These are phyloP conservation scores for Coracias cyanogaster DNA, from an alignment of 2,797 vertebrate species.

Conservation along the genomic window DNA sequence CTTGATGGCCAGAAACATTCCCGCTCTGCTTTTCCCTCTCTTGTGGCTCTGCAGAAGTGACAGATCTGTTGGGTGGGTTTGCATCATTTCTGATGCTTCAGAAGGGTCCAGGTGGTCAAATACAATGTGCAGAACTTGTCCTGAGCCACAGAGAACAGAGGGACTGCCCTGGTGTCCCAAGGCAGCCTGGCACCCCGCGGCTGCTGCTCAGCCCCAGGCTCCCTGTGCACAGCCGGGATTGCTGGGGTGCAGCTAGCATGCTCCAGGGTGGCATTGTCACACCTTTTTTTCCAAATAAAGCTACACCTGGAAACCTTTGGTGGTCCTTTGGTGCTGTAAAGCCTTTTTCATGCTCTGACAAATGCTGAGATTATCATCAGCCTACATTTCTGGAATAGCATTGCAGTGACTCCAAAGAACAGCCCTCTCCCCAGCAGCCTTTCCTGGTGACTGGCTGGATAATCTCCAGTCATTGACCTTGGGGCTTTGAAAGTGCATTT, in stretches of 20 bases:
- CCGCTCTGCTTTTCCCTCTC: not conserved
- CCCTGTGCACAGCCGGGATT: not conserved
- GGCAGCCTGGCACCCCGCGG: not conserved
- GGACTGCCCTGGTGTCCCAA: not conserved
- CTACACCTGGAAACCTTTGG: not conserved
- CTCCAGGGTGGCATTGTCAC: not conserved
- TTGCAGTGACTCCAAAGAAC: not conserved
- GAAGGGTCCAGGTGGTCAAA: accelerated
- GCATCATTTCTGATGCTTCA: not conserved
- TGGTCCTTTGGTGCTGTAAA: not conserved
- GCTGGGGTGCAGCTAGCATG: not conserved
- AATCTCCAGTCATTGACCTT: slow-evolving; percentile 41
- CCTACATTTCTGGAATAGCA: not conserved
- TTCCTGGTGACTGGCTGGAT: not conserved
- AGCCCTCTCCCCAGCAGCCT: not conserved
- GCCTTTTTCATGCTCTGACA: not conserved
- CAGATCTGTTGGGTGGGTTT: not conserved
- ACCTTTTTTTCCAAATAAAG: not conserved
- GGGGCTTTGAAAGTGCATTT: slow-evolving; percentile 5
- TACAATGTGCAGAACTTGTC: not conserved
- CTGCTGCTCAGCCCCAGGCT: accelerated
- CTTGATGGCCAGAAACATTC: not conserved
- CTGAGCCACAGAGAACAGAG: not conserved
- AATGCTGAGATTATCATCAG: not conserved
- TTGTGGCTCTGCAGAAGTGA: not conserved